Evolutionary conservation across 2,888 invertebrate species (phyloP).

Genomic region (Nymphalis polychloros): DNA sequence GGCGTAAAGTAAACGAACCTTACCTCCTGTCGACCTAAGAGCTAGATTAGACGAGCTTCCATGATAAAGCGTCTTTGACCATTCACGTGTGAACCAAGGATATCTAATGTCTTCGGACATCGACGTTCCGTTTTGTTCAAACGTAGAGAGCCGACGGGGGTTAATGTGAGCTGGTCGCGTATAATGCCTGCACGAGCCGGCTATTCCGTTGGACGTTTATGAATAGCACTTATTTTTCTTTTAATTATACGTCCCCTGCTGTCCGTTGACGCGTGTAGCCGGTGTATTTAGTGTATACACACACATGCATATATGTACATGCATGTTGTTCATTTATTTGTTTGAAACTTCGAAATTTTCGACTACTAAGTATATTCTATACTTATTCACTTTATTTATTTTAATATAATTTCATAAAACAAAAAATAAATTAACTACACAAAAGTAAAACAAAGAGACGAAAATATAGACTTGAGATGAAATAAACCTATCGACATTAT

Average conservation of each 20-base stretch:
- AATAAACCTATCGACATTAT: too few relatives aligned
- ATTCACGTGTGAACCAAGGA: slow-evolving; percentile 50
- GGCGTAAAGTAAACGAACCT: slow-evolving; percentile 48
- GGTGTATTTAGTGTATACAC: slow-evolving; percentile 16
- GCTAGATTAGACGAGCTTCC: slow-evolving; percentile 75
- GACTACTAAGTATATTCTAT: too few relatives aligned
- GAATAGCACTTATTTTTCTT: slow-evolving; percentile 80
- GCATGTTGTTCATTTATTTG: slow-evolving; percentile 8
- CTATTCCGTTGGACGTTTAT: slow-evolving; percentile 74
- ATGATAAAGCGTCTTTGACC: slow-evolving; percentile 67
- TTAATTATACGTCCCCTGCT: slow-evolving; percentile 70
- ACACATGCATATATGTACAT: slow-evolving; percentile 6
- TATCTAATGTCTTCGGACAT: slow-evolving; percentile 33
- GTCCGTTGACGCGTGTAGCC: slow-evolving; percentile 55
- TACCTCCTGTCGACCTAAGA: slow-evolving; percentile 63
- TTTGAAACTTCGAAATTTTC: background rate
- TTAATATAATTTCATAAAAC: too few relatives aligned
- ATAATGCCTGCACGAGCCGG: slow-evolving; percentile 66
- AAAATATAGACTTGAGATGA: too few relatives aligned
- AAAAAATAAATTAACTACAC: too few relatives aligned
- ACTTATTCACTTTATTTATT: too few relatives aligned
- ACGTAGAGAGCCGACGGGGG: slow-evolving; percentile 43
- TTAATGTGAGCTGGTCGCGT: slow-evolving; percentile 55
- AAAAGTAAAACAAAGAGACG: too few relatives aligned
- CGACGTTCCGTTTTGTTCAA: slow-evolving; percentile 36